phyloP scores from a whole-genome alignment of 2,797 vertebrate species.

The Neostethus bicornis region DNA sequence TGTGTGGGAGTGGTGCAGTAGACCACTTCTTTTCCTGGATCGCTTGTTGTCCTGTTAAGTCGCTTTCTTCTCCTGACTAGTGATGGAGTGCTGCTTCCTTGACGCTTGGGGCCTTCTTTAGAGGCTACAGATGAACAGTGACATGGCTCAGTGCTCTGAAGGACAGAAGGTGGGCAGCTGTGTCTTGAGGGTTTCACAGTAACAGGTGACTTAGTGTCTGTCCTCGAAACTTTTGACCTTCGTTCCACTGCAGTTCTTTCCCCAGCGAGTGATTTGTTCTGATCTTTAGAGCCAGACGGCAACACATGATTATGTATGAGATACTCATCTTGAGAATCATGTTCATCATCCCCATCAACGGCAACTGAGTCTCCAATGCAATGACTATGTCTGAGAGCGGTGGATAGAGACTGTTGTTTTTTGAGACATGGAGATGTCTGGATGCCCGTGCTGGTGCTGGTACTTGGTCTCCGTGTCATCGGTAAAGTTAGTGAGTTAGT shows the following conservation, averaged over 20 bases:
- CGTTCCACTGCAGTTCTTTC: slow-evolving; percentile 59
- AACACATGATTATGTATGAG: slow-evolving; percentile 63
- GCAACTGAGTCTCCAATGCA: slow-evolving; percentile 73
- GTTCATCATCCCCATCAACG: slow-evolving; percentile 71
- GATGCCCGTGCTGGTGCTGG: slow-evolving; percentile 84
- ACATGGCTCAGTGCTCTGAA: slow-evolving; percentile 59
- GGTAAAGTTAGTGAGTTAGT: slow-evolving; percentile 82
- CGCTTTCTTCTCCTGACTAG: slow-evolving; percentile 71
- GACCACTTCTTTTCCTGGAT: slow-evolving; percentile 78
- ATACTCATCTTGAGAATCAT: slow-evolving; percentile 75
- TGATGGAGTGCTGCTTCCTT: slow-evolving; percentile 72
- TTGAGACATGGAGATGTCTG: slow-evolving; percentile 87
- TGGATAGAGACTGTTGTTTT: slow-evolving; percentile 74
- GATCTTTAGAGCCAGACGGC: slow-evolving; percentile 53
- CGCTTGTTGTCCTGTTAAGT: slow-evolving; percentile 74
- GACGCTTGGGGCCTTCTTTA: slow-evolving; percentile 69
- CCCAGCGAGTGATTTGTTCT: slow-evolving; percentile 40
- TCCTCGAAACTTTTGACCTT: slow-evolving; percentile 62
- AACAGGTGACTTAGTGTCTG: slow-evolving; percentile 65
- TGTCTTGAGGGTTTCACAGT: slow-evolving; percentile 65
- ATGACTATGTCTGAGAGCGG: slow-evolving; percentile 71
- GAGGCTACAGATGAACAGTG: slow-evolving; percentile 58
- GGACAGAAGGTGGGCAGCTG: slow-evolving; percentile 64
- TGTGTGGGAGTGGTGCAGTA: slow-evolving; percentile 73
- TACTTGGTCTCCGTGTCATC: slow-evolving; percentile 73